Evolutionary conservation across 2,113 vertebrate species (phyloP).

Genomic region (Urocitellus parryii): DNA sequence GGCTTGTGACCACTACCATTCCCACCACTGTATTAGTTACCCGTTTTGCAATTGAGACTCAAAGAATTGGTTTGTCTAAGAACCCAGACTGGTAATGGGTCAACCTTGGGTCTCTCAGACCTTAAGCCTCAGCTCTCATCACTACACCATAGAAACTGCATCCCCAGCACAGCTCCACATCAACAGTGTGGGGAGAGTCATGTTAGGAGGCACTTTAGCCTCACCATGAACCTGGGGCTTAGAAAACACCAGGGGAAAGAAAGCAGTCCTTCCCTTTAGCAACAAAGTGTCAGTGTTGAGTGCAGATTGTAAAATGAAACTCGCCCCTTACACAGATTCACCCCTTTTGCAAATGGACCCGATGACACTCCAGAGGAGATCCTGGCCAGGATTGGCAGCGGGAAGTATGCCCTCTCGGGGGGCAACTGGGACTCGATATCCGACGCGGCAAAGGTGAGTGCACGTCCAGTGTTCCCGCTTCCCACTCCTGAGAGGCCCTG

Average conservation of each 20-base stretch:
- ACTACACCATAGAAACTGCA: accelerated
- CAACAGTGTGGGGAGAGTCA: accelerated
- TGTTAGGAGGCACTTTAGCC: accelerated
- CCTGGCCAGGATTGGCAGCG: conserved; percentile 95
- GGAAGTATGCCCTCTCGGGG: conserved; percentile 93
- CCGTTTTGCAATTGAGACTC: background rate
- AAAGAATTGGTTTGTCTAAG: background rate
- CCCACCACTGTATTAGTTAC: accelerated
- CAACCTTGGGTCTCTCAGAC: background rate
- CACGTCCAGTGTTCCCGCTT: accelerated
- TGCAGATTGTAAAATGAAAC: accelerated
- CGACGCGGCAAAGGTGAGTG: conserved; percentile 93
- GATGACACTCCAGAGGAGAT: conserved; percentile 96
- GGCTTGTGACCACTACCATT: accelerated
- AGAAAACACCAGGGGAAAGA: background rate
- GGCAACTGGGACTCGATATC: conserved; percentile 98
- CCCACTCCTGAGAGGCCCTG: no score
- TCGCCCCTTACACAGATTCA: conserved; percentile 88
- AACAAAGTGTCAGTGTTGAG: no score
- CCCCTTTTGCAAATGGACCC: conserved; percentile 95
- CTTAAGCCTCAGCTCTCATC: accelerated
- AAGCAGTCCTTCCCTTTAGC: background rate
- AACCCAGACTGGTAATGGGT: background rate
- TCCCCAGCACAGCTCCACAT: accelerated
- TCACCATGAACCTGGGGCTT: background rate